Evolutionary conservation across 2,113 vertebrate genomes (phyloP), one percentile per base, ranked within the genome.

Genomic region (Puntigrus tetrazona): DNA sequence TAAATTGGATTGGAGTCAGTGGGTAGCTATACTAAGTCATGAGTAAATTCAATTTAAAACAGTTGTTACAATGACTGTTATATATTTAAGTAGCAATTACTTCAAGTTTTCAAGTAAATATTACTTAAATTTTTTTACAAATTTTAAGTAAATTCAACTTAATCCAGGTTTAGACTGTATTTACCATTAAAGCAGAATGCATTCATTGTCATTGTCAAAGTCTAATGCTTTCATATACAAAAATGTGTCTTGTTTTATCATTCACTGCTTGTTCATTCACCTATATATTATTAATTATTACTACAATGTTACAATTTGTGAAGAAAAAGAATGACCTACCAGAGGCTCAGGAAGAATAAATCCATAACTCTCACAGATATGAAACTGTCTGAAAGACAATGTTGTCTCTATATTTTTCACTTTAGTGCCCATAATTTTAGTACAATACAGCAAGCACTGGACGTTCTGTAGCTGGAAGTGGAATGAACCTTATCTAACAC

Each of bases 361-460:
- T n/a, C 97, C 96, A 0, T 91, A 94, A 6, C 97, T 95, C 88
- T 96, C 94, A 3, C 96, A 97, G 88, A 97, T 88, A 79, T 96
- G 92, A 29, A 96, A 98, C 1, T 75, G 87, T 82, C 27, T 70
- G 79, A 97, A 91, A 22, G 85, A 91, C 86, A 95, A 89, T 0
- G 72, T 67, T 78, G 13, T 74, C 74, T 72, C 14, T 5, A 79
- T 41, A 27, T 89, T 79, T 25, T 57, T 80, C 59, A 78, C 74
- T 79, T 86, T 45, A 77, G 78, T 86, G 82, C 86, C 91, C 94
- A 93, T 93, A 31, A 41, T 27, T 57, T 22, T 14, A 25, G 4
- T 43, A 5, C 1, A 25, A 8, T 1, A 29, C 1, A 36, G 18
- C 20, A 57, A 55, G 43, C 10, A 3, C 10, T 10, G 10, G 43